These are phyloP conservation scores for Motacilla alba DNA, from an alignment of 2,113 vertebrate genomes.

Conservation along the genomic window DNA sequence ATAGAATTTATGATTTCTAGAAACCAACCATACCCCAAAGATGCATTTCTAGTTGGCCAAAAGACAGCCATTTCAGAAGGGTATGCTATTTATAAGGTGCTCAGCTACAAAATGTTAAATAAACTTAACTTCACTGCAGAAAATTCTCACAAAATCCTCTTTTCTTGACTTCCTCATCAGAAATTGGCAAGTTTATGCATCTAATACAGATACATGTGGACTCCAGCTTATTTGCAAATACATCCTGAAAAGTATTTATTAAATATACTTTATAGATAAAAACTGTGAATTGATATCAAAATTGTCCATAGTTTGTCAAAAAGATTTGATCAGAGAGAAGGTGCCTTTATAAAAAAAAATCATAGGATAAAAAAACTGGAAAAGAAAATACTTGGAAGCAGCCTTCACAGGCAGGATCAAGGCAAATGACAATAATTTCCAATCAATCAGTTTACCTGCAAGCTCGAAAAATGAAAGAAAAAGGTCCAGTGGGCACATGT, in stretches of 20 bases:
- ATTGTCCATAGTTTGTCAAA: background rate
- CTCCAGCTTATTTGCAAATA: background rate
- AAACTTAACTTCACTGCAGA: background rate
- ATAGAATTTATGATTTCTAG: background rate
- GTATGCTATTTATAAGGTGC: background rate
- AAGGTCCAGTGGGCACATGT: background rate
- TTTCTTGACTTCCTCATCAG: background rate
- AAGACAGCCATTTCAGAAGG: background rate
- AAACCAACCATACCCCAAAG: background rate
- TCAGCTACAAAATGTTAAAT: background rate
- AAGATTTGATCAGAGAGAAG: background rate
- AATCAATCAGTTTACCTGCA: background rate
- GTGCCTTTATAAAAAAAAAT: background rate
- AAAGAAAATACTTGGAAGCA: background rate
- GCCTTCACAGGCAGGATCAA: background rate
- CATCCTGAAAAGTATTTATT: background rate
- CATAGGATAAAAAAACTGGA: accelerated
- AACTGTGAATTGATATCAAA: background rate
- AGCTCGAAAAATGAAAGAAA: background rate
- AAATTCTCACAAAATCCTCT: background rate
- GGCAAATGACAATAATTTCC: background rate
- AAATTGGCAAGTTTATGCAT: background rate
- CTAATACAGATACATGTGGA: background rate
- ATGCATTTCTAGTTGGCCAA: background rate
- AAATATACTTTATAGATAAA: background rate